A percentile compares a stretch with the other conserved stretches of the same genome.
phyloP scores from a whole-genome alignment of 2,888 invertebrate genomes.

The Drosophila algonquin region DNA sequence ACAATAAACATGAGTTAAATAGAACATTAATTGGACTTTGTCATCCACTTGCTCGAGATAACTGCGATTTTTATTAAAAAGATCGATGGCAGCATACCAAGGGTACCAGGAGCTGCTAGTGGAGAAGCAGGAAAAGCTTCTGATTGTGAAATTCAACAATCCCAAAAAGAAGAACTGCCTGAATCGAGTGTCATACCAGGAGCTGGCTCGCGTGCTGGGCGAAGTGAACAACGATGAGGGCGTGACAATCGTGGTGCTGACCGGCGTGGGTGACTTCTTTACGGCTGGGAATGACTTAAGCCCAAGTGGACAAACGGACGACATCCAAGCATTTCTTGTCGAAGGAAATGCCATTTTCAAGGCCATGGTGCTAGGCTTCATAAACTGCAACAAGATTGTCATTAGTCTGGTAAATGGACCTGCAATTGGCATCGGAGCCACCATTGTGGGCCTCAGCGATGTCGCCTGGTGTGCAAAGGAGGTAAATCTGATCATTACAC shows the following conservation, averaged over 20 bases:
- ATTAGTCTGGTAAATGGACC: conserved; percentile 97
- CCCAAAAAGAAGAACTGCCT: conserved; percentile 93
- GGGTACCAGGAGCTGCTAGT: conserved; percentile 69
- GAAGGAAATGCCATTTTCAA: conserved; percentile 82
- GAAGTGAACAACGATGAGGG: conserved; percentile 88
- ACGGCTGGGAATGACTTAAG: conserved; percentile 81
- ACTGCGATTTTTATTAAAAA: background rate
- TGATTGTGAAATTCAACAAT: conserved; percentile 89
- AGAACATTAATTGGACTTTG: conserved; percentile 31
- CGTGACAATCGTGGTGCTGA: conserved; percentile 89
- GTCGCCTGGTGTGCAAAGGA: conserved; percentile 93
- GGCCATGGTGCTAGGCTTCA: conserved; percentile 87
- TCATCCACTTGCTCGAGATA: conserved; percentile 2
- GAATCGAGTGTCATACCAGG: conserved; percentile 87
- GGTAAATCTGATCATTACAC: conserved; percentile 84
- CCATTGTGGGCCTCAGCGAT: conserved; percentile 93
- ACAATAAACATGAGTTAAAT: conserved; percentile 25
- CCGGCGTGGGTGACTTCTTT: conserved; percentile 84
- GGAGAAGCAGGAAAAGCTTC: conserved; percentile 84
- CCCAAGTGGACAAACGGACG: background rate
- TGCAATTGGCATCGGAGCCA: conserved; percentile 92
- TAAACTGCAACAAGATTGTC: conserved; percentile 94
- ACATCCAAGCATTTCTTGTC: conserved; percentile 68
- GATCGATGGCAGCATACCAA: conserved; percentile 61
- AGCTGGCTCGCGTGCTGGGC: conserved; percentile 87